These are phyloP conservation scores for Salvelinus alpinus DNA, from an alignment of 2,113 vertebrate species.

Conservation along the genomic window DNA sequence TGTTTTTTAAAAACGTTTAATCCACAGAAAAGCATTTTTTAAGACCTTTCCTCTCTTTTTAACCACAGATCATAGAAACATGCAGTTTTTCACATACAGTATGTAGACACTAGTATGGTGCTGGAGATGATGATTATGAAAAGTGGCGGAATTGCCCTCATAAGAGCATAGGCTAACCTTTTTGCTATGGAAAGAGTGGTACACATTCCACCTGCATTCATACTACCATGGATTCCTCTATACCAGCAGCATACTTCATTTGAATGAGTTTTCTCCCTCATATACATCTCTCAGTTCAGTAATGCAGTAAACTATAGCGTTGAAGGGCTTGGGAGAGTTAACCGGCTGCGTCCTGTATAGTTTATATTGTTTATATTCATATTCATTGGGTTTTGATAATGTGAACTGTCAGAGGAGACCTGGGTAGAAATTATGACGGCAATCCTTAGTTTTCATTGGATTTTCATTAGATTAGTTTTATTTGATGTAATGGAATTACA, in stretches of 20 bases:
- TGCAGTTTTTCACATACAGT: too few species aligned
- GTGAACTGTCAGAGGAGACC: conserved; percentile 68
- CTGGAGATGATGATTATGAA: too few species aligned
- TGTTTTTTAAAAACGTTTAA: too few species aligned
- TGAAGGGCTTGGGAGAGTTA: conserved; percentile 64
- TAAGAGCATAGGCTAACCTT: too few species aligned
- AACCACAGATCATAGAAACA: too few species aligned
- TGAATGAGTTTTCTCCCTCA: conserved; percentile 58
- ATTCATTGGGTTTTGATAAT: conserved; percentile 62
- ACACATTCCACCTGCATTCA: background rate
- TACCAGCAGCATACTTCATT: conserved; percentile 55
- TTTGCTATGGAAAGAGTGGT: too few species aligned
- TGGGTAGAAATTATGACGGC: conserved; percentile 64
- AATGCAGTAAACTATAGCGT: conserved; percentile 57
- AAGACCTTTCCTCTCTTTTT: too few species aligned
- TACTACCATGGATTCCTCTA: conserved; percentile 20
- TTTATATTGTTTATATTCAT: conserved; percentile 60
- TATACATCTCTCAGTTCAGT: conserved; percentile 46
- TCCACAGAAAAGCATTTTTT: too few species aligned
- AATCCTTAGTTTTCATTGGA: conserved; percentile 65
- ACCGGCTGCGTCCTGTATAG: background rate
- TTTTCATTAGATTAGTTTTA: conserved; percentile 32
- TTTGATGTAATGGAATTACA: conserved; percentile 45
- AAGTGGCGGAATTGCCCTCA: too few species aligned
- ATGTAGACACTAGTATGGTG: too few species aligned